Percentiles rank a stretch among this genome's conserved stretches.
These are phyloP conservation scores for Stenoptilia bipunctidactyla DNA, from an alignment of 2,888 invertebrate genomes.

Conservation along the genomic window DNA sequence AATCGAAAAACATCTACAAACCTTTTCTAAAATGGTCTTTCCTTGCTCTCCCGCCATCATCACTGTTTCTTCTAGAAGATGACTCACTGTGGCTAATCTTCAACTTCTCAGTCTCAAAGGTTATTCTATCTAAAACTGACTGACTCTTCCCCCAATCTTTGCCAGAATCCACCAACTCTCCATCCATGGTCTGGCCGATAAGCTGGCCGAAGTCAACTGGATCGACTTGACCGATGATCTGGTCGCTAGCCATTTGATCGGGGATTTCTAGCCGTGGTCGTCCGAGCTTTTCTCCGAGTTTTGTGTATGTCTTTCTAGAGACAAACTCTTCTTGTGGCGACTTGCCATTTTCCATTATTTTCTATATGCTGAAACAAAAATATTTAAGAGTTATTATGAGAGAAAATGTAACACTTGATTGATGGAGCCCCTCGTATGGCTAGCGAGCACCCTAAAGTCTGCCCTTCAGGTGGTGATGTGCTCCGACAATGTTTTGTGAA, in stretches of 20 bases:
- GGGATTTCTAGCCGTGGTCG: background rate
- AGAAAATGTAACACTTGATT: background rate
- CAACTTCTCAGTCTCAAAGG: conserved; percentile 46
- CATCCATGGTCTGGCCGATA: conserved; percentile 9
- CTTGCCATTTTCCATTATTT: conserved; percentile 41
- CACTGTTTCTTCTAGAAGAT: conserved; percentile 55
- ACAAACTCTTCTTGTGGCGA: background rate
- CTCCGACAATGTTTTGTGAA: no score
- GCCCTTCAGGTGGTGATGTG: no score
- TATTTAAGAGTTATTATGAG: background rate
- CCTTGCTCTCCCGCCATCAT: conserved; percentile 37
- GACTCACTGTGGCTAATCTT: conserved; percentile 41
- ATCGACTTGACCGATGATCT: background rate
- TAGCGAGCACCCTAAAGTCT: no score
- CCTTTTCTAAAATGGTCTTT: conserved; percentile 38
- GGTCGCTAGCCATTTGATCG: conserved; percentile 29
- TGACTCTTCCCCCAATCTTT: conserved; percentile 16
- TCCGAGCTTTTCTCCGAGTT: background rate
- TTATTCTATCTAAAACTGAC: conserved; percentile 35
- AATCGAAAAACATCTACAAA: no score
- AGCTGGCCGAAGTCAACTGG: conserved; percentile 11
- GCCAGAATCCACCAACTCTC: conserved; percentile 2
- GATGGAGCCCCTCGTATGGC: no score
- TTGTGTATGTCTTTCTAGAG: no score
- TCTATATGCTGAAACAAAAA: background rate